Conservation (phyloP, 2,113 vertebrate species). For the Seriola aureovittata region DNA sequence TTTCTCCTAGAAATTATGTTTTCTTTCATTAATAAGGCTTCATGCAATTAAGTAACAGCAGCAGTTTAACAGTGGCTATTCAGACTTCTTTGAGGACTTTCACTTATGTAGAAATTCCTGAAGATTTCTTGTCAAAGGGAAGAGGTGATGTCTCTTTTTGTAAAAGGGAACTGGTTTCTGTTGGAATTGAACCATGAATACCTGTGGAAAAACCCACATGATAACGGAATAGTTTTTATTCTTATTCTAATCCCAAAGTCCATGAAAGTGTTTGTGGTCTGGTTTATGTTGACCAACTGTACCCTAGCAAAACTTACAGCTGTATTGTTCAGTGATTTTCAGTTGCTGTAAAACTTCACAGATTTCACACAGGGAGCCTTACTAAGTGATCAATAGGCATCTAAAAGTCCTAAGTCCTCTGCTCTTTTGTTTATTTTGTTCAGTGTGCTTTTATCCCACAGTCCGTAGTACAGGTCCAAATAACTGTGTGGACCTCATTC, state of each 20-base stretch:
- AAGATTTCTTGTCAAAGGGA: background rate
- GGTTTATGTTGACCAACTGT: slow-evolving; percentile 10
- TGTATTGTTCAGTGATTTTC: slow-evolving; percentile 6
- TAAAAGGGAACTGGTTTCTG: slow-evolving; percentile 3
- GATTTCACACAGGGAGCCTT: background rate
- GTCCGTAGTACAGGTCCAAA: slow-evolving; percentile 31
- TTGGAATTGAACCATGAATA: slow-evolving; percentile 24
- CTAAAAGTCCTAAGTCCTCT: slow-evolving; percentile 13
- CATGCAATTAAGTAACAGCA: slow-evolving; percentile 17
- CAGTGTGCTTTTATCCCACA: slow-evolving; percentile 25
- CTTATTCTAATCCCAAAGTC: background rate
- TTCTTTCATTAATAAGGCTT: slow-evolving; percentile 19
- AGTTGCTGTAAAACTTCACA: background rate
- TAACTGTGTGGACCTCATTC: slow-evolving; percentile 29
- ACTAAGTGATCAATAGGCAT: background rate
- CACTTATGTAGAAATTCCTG: slow-evolving; percentile 20
- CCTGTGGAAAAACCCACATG: background rate
- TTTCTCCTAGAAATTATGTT: background rate
- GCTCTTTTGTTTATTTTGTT: slow-evolving; percentile 36
- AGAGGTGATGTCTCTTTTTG: background rate
- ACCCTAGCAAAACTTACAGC: background rate
- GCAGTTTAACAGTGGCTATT: slow-evolving; percentile 15
- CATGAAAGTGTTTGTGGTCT: slow-evolving; percentile 1
- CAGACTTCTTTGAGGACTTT: slow-evolving; percentile 8
- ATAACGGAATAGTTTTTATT: background rate